Evolutionary conservation across 2,113 vertebrate species (phyloP).

Genomic region (Strix uralensis): DNA sequence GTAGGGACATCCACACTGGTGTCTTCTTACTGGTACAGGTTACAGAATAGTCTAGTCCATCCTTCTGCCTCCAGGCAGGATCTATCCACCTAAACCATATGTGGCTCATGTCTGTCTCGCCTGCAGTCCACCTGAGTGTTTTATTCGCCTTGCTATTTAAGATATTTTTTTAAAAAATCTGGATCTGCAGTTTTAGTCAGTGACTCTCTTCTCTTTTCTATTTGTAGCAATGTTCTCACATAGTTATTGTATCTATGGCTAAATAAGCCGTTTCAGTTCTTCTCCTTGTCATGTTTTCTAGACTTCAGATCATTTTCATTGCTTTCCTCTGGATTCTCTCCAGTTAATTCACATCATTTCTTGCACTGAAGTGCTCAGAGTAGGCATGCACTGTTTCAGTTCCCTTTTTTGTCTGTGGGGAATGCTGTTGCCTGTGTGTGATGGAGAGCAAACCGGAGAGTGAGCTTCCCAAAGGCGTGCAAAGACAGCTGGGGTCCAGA

Average conservation of each 20-base stretch:
- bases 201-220: neutral
- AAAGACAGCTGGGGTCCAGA: neutral
- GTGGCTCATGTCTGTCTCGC: neutral
- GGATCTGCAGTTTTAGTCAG: neutral
- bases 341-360: neutral
- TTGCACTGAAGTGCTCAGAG: neutral
- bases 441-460: neutral
- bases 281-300: neutral
- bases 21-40: neutral
- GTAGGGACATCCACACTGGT: neutral
- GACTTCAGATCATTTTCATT: neutral
- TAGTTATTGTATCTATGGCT: neutral
- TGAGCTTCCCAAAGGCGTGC: neutral
- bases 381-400: neutral
- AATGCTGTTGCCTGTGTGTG: neutral
- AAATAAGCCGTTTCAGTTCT: neutral
- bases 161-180: neutral
- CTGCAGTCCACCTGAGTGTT: neutral
- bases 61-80: neutral
- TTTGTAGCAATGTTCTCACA: neutral
- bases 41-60: neutral
- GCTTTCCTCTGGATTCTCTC: neutral
- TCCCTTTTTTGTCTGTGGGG: neutral
- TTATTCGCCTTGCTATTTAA: neutral
- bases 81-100: neutral